Percentiles rank a stretch among this genome's conserved stretches.
Evolutionary conservation across 2,888 invertebrate species (phyloP).

Genomic region (Lasioglossum morio): DNA sequence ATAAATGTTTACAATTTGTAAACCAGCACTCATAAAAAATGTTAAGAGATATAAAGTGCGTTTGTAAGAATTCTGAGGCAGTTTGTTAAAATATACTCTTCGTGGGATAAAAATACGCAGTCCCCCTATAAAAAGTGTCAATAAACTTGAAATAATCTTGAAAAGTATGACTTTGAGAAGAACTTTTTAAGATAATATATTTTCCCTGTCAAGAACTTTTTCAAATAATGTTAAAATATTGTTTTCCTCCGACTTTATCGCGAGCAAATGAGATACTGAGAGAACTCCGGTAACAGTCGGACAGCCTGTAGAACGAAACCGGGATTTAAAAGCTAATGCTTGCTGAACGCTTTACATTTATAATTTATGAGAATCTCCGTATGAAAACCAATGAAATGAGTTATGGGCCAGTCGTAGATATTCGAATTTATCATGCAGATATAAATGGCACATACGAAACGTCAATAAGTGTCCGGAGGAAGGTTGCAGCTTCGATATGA

Average conservation of each 20-base stretch:
- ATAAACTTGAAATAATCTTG: not conserved
- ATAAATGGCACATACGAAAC: not conserved
- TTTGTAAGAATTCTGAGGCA: not conserved
- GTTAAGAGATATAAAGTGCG: not conserved
- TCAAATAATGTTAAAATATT: not conserved
- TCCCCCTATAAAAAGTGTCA: not conserved
- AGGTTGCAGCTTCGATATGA: too few relatives aligned
- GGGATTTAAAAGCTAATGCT: not conserved
- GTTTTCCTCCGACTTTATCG: not conserved
- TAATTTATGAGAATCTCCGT: not conserved
- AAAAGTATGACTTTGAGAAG: not conserved
- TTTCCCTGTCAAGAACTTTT: not conserved
- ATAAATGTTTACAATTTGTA: not conserved
- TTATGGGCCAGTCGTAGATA: not conserved
- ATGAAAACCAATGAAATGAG: not conserved
- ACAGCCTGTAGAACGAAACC: not conserved
- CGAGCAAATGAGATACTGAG: not conserved
- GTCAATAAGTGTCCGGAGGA: too few relatives aligned
- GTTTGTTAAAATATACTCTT: not conserved
- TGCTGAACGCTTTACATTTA: not conserved
- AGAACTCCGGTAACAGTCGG: not conserved
- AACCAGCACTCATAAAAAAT: not conserved
- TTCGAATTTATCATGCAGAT: not conserved
- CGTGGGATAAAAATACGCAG: not conserved
- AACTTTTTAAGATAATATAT: not conserved